Conservation (phyloP, 2,888 invertebrate species). For the Oxyteleia sp. region DNA sequence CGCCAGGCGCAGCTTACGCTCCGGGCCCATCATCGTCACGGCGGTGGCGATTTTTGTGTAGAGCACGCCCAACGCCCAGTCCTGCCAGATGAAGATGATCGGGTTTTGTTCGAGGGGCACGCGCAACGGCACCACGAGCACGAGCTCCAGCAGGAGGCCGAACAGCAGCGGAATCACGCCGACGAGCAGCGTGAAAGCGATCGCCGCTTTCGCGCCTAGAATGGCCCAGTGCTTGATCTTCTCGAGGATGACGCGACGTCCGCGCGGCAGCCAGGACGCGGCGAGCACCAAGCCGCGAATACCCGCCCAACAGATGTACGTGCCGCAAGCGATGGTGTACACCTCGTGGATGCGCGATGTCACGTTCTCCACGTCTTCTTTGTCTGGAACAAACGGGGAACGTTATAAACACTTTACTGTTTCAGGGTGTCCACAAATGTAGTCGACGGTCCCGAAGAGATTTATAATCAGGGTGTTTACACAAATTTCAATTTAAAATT, state of each 20-base stretch:
- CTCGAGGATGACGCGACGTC: slow-evolving; percentile 92
- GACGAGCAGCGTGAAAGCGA: slow-evolving; percentile 93
- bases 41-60: slow-evolving; percentile 99
- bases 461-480: too few species aligned
- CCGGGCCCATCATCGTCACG: slow-evolving; percentile 99
- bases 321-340: slow-evolving; percentile 97
- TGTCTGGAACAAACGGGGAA: slow-evolving; percentile 76
- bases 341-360: slow-evolving; percentile 95
- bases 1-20: slow-evolving; percentile 96
- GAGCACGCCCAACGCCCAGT: slow-evolving; percentile 98
- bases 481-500: too few species aligned
- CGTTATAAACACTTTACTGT: too few species aligned
- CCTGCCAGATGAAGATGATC: slow-evolving; percentile 96
- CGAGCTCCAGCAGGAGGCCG: slow-evolving; percentile 96
- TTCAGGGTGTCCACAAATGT: too few species aligned
- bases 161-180: slow-evolving; percentile 97
- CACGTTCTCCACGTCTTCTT: slow-evolving; percentile 79
- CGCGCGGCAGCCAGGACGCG: slow-evolving; percentile 96
- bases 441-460: too few species aligned
- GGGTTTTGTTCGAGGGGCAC: slow-evolving; percentile 97
- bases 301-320: slow-evolving; percentile 98
- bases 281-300: slow-evolving; percentile 94
- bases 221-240: slow-evolving; percentile 92
- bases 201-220: slow-evolving; percentile 92
- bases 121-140: slow-evolving; percentile 96